Base-by-base conservation (phyloP, 1,140 invertebrate genomes). In the Caerostris extrusa region DNA sequence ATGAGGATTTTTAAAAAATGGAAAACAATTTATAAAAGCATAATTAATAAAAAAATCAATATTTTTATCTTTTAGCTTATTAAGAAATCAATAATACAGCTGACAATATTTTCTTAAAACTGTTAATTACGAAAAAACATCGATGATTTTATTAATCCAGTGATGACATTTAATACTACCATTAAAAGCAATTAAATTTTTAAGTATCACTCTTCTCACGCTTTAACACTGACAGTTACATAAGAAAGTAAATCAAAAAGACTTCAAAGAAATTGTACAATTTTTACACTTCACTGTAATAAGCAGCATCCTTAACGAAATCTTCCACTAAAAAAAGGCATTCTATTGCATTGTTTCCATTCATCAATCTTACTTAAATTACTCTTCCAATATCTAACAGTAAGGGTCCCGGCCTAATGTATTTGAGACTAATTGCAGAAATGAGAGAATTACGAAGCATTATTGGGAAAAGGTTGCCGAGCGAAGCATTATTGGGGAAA, bases 401-500 rank as follows among this genome's bases (percentile, higher is more conserved):
- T 56, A 55, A 88, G 61, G 58, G 61, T 61, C 86, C 6, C 34
- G 61, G 50, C 86, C 86, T 88, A 88, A 88, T 88, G 86, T 53
- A 55, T 88, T 88, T 88, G 82, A 61, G 58, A 64, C 61, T 88
- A 67, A 88, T 60, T 88, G 57, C 34, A 64, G 86, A 17, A 88
- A 88, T 58, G 86, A 61, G 86, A 88, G 86, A 88, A 67, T 88
- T 88, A 88, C 86, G 67, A 61, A 88, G 86, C 86, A 67, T 53
- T 88, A 88, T 88, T 88, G 86, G 86, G 86, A 88, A 88, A 88
- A 64, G 64, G 34, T 64, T 88, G 64, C 86, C 58, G 61, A 88
- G 86, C 86, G 67, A 61, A 88, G 86, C 86, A 67, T 53, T 88
- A 88, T 88, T 88, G 86, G 86, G 86, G 67, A 88, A n/a, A 88